These are phyloP conservation scores for Hydrolagus colliei DNA, from an alignment of 2,797 vertebrate genomes.

Conservation along the genomic window DNA sequence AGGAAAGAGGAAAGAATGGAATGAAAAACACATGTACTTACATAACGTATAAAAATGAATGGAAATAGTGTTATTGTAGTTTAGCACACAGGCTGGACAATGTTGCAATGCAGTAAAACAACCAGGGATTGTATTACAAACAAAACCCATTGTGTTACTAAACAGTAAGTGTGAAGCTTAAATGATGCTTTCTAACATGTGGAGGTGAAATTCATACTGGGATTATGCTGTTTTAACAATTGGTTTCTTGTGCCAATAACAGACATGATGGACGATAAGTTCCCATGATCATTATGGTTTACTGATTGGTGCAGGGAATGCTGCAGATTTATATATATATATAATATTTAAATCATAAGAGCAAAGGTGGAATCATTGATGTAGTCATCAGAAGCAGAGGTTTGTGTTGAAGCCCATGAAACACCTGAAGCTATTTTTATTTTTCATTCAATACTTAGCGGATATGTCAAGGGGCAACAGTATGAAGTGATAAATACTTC, in stretches of 20 bases:
- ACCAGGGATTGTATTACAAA: background rate
- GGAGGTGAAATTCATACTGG: background rate
- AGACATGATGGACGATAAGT: background rate
- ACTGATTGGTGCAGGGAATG: too few relatives aligned
- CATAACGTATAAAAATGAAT: background rate
- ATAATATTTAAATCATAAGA: background rate
- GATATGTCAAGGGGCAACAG: background rate
- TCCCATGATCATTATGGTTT: background rate
- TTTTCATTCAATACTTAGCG: background rate
- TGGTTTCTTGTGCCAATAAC: background rate
- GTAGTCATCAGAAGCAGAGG: background rate
- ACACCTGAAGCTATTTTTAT: background rate
- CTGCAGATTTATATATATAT: too few relatives aligned
- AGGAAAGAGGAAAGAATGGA: slow-evolving; percentile 3
- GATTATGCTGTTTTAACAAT: too few relatives aligned
- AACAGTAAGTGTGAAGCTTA: too few relatives aligned
- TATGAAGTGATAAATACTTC: background rate
- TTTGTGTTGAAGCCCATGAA: background rate
- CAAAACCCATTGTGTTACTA: too few relatives aligned
- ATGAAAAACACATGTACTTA: background rate
- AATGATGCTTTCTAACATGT: background rate
- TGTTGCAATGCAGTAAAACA: slow-evolving; percentile 8
- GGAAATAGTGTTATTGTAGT: background rate
- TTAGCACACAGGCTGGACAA: background rate
- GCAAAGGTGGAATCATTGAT: background rate